Conservation (phyloP, 2,113 vertebrate genomes). For the Aythya baeri region DNA sequence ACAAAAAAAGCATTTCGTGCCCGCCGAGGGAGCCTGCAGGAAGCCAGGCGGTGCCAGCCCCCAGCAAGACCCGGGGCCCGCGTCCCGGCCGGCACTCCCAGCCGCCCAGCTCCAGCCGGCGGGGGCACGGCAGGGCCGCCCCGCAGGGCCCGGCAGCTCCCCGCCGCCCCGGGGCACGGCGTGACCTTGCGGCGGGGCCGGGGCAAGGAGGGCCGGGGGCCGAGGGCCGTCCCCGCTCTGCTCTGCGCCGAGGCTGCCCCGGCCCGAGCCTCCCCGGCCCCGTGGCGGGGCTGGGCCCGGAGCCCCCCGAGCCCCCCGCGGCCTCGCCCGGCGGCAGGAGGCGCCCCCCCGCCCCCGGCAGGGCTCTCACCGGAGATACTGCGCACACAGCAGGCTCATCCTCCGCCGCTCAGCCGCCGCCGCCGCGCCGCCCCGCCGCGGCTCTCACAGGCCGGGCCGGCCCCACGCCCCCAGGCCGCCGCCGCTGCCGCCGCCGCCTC, state of each 20-base stretch:
- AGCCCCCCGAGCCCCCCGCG: neutral
- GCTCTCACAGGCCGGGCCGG: constrained; percentile 65
- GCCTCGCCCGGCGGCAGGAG: neutral
- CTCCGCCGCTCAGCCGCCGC: constrained; percentile 69
- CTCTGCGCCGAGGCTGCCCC: too few relatives aligned
- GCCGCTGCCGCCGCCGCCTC: constrained; percentile 25
- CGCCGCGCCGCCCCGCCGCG: constrained; percentile 46
- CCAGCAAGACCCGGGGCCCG: neutral
- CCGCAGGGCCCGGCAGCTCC: too few relatives aligned
- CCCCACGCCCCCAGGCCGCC: constrained; percentile 6
- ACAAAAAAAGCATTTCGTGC: fast-evolving
- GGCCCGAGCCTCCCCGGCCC: too few relatives aligned
- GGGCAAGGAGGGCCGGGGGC: too few relatives aligned
- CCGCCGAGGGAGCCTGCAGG: neutral
- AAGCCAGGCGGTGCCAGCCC: neutral
- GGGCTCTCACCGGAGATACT: constrained; percentile 81
- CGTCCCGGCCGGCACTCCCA: neutral
- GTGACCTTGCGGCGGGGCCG: too few relatives aligned
- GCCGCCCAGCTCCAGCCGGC: too few relatives aligned
- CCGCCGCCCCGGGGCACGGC: too few relatives aligned
- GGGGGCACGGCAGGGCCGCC: too few relatives aligned
- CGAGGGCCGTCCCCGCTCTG: too few relatives aligned
- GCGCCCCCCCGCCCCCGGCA: too few relatives aligned
- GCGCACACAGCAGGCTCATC: constrained; percentile 85
- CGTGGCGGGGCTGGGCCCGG: too few relatives aligned